These are phyloP conservation scores for Benthosema pterotum DNA, from an alignment of 2,797 vertebrate genomes.

Conservation along the genomic window DNA sequence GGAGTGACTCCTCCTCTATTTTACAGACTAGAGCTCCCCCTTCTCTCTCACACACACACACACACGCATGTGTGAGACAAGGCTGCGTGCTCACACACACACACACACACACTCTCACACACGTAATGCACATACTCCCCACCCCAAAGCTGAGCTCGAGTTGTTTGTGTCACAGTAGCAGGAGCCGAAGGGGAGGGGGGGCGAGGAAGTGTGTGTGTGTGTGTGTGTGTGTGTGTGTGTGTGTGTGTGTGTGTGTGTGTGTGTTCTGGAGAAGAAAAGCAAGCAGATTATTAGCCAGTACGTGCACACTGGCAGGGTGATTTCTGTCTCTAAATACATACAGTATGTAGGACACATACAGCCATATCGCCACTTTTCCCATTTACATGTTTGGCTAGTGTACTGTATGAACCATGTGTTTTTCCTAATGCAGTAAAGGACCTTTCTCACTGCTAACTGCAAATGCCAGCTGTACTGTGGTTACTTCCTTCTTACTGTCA, in stretches of 20 bases:
- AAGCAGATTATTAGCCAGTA: conserved; percentile 63
- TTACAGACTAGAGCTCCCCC: conserved; percentile 36
- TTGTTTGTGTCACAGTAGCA: conserved; percentile 74
- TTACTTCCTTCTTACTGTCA: no score
- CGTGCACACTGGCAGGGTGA: conserved; percentile 69
- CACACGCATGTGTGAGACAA: no score
- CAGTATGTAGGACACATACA: conserved; percentile 22
- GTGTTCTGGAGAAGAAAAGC: conserved; percentile 33
- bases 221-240: conserved; percentile 15
- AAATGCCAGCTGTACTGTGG: no score
- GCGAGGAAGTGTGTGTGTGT: conserved; percentile 7
- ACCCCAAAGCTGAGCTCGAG: conserved; percentile 56
- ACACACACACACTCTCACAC: conserved; percentile 16
- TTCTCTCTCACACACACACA: neutral
- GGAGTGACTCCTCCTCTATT: conserved; percentile 38
- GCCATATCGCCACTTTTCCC: no score
- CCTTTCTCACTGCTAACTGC: no score
- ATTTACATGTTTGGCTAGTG: no score
- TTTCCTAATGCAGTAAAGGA: no score
- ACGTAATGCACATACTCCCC: conserved; percentile 50
- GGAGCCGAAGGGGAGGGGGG: conserved; percentile 41
- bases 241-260: conserved; percentile 9
- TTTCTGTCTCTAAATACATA: conserved; percentile 39
- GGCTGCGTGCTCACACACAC: no score
- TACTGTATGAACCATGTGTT: no score